Percentiles rank a stretch among this genome's conserved stretches.
Evolutionary conservation across 2,888 invertebrate genomes (phyloP).

Genomic region (Ochlodes sylvanus): DNA sequence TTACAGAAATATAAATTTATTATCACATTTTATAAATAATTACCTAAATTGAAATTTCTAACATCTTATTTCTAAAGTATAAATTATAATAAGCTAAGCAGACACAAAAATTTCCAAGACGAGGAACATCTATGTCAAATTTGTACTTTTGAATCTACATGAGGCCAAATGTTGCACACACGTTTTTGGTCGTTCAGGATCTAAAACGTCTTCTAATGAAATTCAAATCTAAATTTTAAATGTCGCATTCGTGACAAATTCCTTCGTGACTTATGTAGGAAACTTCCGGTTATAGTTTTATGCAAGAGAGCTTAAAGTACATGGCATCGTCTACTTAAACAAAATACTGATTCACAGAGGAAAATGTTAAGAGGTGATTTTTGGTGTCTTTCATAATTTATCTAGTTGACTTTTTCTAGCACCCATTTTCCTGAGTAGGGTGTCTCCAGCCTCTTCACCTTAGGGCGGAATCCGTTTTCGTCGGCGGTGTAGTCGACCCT

Average conservation of each 20-base stretch:
- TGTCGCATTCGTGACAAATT: slow-evolving; percentile 67
- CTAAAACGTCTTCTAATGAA: slow-evolving; percentile 17
- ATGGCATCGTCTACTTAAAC: slow-evolving; percentile 58
- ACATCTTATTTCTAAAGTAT: slow-evolving; percentile 70
- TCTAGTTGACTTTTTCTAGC: slow-evolving; percentile 73
- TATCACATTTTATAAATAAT: slow-evolving; percentile 84
- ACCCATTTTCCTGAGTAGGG: slow-evolving; percentile 81
- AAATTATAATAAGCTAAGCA: slow-evolving; percentile 72
- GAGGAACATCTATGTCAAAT: slow-evolving; percentile 51
- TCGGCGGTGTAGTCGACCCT: slow-evolving; percentile 82
- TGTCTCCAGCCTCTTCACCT: slow-evolving; percentile 75
- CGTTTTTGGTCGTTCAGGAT: slow-evolving; percentile 9
- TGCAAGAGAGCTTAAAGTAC: slow-evolving; percentile 41
- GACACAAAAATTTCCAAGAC: slow-evolving; percentile 55
- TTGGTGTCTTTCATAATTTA: slow-evolving; percentile 43
- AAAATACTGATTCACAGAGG: slow-evolving; percentile 74
- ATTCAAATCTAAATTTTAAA: slow-evolving; percentile 53
- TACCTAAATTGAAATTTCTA: slow-evolving; percentile 70
- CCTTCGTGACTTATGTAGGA: slow-evolving; percentile 53
- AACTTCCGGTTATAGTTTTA: slow-evolving; percentile 39
- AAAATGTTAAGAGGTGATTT: slow-evolving; percentile 50
- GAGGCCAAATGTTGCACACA: slow-evolving; percentile 26
- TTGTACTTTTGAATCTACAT: slow-evolving; percentile 48
- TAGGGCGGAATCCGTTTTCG: slow-evolving; percentile 80
- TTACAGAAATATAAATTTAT: slow-evolving; percentile 72